Evolutionary conservation across 1,140 invertebrate species (phyloP).

Genomic region (Hermetia illucens): DNA sequence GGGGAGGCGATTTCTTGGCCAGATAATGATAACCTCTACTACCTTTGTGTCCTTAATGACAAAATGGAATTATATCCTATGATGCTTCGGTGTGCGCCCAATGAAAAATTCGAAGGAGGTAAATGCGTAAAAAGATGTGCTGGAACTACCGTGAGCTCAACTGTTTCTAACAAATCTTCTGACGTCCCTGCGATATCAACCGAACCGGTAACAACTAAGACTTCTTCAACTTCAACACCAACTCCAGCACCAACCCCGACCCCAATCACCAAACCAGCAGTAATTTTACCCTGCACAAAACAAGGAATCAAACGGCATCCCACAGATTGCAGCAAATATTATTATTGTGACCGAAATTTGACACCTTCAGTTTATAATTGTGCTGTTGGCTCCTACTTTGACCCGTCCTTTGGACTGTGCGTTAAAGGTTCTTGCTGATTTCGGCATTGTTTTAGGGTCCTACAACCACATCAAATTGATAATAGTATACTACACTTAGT

Average conservation of each 20-base stretch:
- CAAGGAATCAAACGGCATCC: neutral
- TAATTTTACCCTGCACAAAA: neutral
- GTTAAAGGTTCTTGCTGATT: too few species aligned
- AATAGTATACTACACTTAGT: too few species aligned
- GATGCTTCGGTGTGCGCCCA: neutral
- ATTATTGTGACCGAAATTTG: conserved; percentile 2
- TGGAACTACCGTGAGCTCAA: too few species aligned
- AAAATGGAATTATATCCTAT: neutral
- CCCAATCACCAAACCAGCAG: neutral
- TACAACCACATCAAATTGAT: too few species aligned
- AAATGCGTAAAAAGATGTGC: conserved; percentile 1
- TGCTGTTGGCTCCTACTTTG: too few species aligned
- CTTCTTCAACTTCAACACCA: too few species aligned
- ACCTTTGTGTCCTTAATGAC: conserved; percentile 7
- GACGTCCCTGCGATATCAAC: too few species aligned
- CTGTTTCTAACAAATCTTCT: too few species aligned
- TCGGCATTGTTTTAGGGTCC: too few species aligned
- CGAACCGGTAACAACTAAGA: too few species aligned
- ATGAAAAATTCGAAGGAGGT: neutral
- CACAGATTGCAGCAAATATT: conserved; percentile 2
- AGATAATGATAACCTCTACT: conserved; percentile 9
- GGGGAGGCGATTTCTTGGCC: conserved; percentile 4
- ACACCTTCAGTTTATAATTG: too few species aligned
- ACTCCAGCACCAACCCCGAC: neutral
- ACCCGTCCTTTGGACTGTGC: too few species aligned